phyloP scores from a whole-genome alignment of 1,140 invertebrate species.

The Atta cephalotes region DNA sequence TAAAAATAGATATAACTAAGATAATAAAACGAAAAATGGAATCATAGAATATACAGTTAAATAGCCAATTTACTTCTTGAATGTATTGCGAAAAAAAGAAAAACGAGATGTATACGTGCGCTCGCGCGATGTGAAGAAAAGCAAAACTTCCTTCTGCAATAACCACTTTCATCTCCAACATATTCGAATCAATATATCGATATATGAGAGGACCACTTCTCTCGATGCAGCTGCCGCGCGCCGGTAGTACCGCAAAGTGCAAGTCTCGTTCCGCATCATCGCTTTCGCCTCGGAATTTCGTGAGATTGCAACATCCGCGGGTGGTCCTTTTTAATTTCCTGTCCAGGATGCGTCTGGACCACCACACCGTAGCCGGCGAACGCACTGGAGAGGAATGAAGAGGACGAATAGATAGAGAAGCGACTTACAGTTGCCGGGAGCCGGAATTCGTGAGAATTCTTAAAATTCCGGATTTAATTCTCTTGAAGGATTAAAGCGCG shows the following conservation, averaged over 20 bases:
- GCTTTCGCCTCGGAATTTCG: slow-evolving; percentile 49
- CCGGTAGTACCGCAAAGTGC: slow-evolving; percentile 29
- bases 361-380: background rate
- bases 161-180: slow-evolving; percentile 36
- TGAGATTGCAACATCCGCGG: slow-evolving; percentile 57
- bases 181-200: slow-evolving; percentile 47
- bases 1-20: background rate
- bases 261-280: slow-evolving; percentile 42
- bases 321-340: slow-evolving; percentile 65
- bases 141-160: background rate
- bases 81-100: background rate
- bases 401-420: slow-evolving; percentile 20
- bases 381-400: background rate
- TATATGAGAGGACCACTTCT: background rate
- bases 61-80: background rate
- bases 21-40: background rate
- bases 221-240: slow-evolving; percentile 3
- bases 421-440: slow-evolving; percentile 19
- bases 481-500: slow-evolving; percentile 39
- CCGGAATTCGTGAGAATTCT: slow-evolving; percentile 46
- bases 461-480: slow-evolving; percentile 62
- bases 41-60: background rate
- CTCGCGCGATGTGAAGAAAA: slow-evolving; percentile 17
- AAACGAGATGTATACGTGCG: background rate
- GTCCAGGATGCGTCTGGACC: slow-evolving; percentile 53